A percentile compares a stretch with the other conserved stretches of the same genome.
phyloP scores from a whole-genome alignment of 2,888 invertebrate genomes.

The Lacanobia wlatinum region DNA sequence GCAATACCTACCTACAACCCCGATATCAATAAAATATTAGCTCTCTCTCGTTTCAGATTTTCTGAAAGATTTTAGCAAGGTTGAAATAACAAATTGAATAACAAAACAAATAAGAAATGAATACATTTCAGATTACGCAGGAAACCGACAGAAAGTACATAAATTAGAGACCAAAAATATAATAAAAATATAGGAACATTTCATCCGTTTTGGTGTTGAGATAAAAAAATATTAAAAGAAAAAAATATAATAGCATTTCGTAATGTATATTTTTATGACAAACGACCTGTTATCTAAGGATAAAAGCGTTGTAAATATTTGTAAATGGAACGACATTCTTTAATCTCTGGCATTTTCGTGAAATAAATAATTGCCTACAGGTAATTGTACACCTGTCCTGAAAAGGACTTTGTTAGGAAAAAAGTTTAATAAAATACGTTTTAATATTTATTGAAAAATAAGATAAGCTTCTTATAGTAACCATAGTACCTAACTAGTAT shows the following conservation, averaged over 20 bases:
- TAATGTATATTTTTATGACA: conserved; percentile 58
- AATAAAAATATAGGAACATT: conserved; percentile 37
- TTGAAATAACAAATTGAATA: conserved; percentile 10
- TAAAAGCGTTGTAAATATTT: conserved; percentile 57
- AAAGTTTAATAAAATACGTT: not conserved
- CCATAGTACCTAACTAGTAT: not conserved
- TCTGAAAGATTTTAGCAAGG: conserved; percentile 9
- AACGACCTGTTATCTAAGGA: conserved; percentile 57
- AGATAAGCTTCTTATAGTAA: conserved; percentile 14
- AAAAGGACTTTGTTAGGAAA: conserved; percentile 14
- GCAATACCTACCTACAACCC: conserved; percentile 6
- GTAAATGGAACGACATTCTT: conserved; percentile 52
- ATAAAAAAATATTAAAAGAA: conserved; percentile 45
- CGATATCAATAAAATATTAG: conserved; percentile 30
- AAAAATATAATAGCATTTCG: conserved; percentile 48
- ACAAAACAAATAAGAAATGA: conserved; percentile 17
- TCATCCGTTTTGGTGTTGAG: conserved; percentile 42
- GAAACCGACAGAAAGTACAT: conserved; percentile 33
- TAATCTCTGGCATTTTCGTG: conserved; percentile 38
- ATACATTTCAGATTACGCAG: conserved; percentile 21
- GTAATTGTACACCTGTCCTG: conserved; percentile 19
- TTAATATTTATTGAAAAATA: not conserved
- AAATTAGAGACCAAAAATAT: conserved; percentile 35
- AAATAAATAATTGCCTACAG: conserved; percentile 43
- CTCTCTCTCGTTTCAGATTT: conserved; percentile 27